Evolutionary conservation across 2,888 invertebrate species (phyloP).

Genomic region (Drosophila aldrichi): DNA sequence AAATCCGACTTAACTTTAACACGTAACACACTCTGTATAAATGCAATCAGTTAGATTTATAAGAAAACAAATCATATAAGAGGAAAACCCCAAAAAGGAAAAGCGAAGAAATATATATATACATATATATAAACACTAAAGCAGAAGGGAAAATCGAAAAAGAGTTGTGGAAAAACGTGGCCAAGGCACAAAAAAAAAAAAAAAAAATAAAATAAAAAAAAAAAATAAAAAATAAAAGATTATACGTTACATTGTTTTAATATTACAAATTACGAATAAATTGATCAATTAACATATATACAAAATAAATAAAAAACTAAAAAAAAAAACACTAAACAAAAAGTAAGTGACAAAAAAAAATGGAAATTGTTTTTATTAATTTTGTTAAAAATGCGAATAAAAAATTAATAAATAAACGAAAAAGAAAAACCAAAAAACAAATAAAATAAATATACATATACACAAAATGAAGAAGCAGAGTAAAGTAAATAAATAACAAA

Average conservation of each 20-base stretch:
- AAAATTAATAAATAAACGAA: slow-evolving; percentile 55
- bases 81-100: slow-evolving; percentile 22
- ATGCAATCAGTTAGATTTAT: slow-evolving; percentile 79
- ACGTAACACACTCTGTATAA: slow-evolving; percentile 75
- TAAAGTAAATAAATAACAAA: slow-evolving; percentile 41
- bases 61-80: slow-evolving; percentile 52
- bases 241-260: slow-evolving; percentile 78
- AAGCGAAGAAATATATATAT: slow-evolving; percentile 1
- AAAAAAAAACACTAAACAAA: slow-evolving; percentile 25
- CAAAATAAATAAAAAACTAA: slow-evolving; percentile 39
- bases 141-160: slow-evolving; percentile 1
- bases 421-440: slow-evolving; percentile 13
- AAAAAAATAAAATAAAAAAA: not conserved
- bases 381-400: slow-evolving; percentile 72
- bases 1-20: slow-evolving; percentile 52
- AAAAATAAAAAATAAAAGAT: slow-evolving; percentile 47
- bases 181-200: slow-evolving; percentile 35
- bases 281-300: slow-evolving; percentile 77
- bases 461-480: slow-evolving; percentile 60
- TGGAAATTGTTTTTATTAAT: slow-evolving; percentile 75
- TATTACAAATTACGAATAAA: slow-evolving; percentile 79
- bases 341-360: slow-evolving; percentile 48
- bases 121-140: slow-evolving; percentile 5
- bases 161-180: slow-evolving; percentile 30
- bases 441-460: slow-evolving; percentile 51